Evolutionary conservation across 2,797 vertebrate genomes (phyloP).

Genomic region (Aratinga solstitialis): DNA sequence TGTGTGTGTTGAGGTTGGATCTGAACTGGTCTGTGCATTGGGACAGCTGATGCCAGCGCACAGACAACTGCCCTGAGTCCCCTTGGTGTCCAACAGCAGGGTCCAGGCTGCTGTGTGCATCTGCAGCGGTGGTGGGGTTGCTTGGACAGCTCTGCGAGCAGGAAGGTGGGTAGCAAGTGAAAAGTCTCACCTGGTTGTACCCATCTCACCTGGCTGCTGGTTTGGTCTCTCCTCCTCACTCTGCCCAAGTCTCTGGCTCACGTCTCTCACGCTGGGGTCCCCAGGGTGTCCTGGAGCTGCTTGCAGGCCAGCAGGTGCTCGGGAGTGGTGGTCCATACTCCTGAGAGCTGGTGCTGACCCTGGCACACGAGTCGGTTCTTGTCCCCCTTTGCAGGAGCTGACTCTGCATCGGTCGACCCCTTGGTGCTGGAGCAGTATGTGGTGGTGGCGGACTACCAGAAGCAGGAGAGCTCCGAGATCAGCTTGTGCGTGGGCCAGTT

Average conservation of each 20-base stretch:
- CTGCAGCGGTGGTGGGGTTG: neutral
- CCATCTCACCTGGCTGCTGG: constrained; percentile 24
- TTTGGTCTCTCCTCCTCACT: neutral
- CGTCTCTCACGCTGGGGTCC: neutral
- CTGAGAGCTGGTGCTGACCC: neutral
- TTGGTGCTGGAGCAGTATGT: constrained; percentile 96
- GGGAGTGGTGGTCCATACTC: neutral
- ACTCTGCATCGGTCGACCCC: constrained; percentile 84
- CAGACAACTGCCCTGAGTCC: neutral
- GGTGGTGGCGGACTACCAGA: constrained; percentile 95
- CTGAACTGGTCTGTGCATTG: rapidly evolving
- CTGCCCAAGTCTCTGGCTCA: neutral
- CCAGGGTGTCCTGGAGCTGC: neutral
- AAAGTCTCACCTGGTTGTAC: constrained; percentile 4
- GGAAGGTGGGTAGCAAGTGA: neutral
- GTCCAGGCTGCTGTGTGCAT: neutral
- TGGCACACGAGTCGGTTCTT: neutral
- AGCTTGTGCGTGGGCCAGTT: constrained; percentile 93
- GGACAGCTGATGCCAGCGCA: neutral
- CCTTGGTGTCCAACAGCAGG: rapidly evolving
- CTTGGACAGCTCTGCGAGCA: neutral
- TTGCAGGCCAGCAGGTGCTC: neutral
- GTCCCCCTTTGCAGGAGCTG: constrained; percentile 78
- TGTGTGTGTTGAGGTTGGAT: neutral
- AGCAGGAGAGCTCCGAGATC: constrained; percentile 98